Evolutionary conservation across 2,797 vertebrate genomes (phyloP).

Genomic region (Eremophila alpestris): DNA sequence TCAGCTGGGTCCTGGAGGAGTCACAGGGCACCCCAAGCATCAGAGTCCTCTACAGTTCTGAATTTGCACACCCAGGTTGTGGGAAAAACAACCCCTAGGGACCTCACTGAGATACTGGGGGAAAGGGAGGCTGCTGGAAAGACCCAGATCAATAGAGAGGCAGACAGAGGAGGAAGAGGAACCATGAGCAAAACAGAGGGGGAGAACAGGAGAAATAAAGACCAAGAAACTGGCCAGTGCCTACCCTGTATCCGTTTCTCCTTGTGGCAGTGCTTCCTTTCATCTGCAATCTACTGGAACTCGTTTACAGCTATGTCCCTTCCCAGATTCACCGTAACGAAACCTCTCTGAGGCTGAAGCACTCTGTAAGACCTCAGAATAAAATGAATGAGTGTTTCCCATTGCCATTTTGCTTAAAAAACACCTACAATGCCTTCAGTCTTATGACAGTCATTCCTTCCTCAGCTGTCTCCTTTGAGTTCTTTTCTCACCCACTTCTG

Average conservation of each 20-base stretch:
- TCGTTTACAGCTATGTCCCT: background rate
- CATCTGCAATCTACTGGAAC: background rate
- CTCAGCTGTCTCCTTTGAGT: conserved; percentile 6
- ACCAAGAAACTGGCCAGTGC: background rate
- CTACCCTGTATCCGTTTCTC: background rate
- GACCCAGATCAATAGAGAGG: background rate
- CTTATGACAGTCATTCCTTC: conserved; percentile 41
- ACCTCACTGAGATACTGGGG: background rate
- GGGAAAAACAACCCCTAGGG: background rate
- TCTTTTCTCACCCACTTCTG: conserved; percentile 3
- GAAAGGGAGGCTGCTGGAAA: background rate
- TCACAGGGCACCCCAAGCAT: background rate
- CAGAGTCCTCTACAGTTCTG: fast-evolving
- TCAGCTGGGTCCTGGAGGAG: background rate
- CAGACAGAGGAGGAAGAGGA: background rate
- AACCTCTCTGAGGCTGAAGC: background rate
- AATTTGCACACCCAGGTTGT: fast-evolving
- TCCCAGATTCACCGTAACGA: background rate
- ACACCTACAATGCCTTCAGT: background rate
- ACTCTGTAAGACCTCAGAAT: background rate
- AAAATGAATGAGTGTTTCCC: background rate
- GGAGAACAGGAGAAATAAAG: background rate
- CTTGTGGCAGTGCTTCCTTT: background rate
- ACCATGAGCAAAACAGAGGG: fast-evolving
- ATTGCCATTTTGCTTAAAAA: background rate